Conservation (phyloP, 2,113 vertebrate genomes). For the Galemys pyrenaicus region DNA sequence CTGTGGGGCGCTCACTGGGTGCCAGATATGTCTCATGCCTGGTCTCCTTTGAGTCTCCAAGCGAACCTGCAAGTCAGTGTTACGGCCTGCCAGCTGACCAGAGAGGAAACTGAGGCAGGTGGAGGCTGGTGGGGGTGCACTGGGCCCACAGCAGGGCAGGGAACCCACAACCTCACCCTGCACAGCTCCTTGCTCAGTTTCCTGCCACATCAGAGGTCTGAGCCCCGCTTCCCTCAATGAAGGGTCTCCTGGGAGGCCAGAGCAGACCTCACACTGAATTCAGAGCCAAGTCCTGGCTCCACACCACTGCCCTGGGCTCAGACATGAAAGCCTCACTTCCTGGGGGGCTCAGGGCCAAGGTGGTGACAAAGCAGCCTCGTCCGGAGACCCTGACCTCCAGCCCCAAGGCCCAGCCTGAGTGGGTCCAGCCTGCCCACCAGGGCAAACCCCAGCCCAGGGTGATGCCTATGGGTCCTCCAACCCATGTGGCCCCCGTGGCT, state of each 20-base stretch:
- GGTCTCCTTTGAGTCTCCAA: background rate
- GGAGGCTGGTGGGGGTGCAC: background rate
- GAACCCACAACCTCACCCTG: background rate
- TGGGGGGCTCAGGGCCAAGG: background rate
- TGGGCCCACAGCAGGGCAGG: background rate
- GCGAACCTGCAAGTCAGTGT: background rate
- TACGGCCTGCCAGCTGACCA: background rate
- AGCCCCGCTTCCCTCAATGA: fast-evolving
- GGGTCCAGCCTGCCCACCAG: background rate
- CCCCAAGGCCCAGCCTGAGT: fast-evolving
- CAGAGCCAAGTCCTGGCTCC: constrained; percentile 5
- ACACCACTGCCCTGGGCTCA: background rate
- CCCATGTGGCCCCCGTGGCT: background rate
- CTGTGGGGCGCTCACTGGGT: background rate
- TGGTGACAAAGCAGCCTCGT: fast-evolving
- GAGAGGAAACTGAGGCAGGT: background rate
- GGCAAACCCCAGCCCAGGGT: background rate
- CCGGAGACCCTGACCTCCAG: background rate
- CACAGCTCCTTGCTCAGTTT: background rate
- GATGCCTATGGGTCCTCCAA: background rate
- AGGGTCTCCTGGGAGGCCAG: background rate
- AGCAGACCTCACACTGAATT: background rate
- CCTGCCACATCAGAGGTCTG: background rate
- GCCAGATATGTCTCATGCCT: background rate
- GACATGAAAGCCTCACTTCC: constrained; percentile 54